These are phyloP conservation scores for Drosophila kikkawai DNA, from an alignment of 1,140 invertebrate genomes.

Conservation along the genomic window DNA sequence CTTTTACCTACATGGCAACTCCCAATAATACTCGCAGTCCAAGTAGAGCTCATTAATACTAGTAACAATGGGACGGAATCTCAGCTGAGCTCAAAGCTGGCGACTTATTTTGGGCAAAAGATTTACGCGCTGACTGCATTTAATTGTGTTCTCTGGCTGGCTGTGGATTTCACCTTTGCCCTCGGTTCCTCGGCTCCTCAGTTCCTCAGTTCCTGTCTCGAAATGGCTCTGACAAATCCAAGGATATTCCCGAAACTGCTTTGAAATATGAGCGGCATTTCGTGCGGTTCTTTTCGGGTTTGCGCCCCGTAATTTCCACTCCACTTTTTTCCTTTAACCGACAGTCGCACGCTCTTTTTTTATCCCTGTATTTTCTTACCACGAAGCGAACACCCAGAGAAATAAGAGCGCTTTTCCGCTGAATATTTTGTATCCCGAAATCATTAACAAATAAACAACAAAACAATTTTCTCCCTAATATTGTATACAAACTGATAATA, in stretches of 20 bases:
- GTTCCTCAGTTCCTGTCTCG: slow-evolving; percentile 4
- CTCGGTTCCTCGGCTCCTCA: not conserved
- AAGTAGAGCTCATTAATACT: slow-evolving; percentile 5
- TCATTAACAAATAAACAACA: not conserved
- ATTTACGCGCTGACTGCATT: slow-evolving; percentile 50
- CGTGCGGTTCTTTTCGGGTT: slow-evolving; percentile 48
- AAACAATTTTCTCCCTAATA: not conserved
- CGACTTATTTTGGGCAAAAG: slow-evolving; percentile 33
- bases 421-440: not conserved
- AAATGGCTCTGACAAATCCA: slow-evolving; percentile 34
- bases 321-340: slow-evolving; percentile 1
- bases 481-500: not conserved
- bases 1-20: not conserved
- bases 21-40: not conserved
- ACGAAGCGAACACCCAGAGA: slow-evolving; percentile 30
- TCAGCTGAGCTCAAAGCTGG: slow-evolving; percentile 6
- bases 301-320: slow-evolving; percentile 5
- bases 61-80: slow-evolving; percentile 17
- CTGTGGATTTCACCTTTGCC: not conserved
- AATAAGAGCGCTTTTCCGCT: not conserved
- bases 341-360: slow-evolving; percentile 39
- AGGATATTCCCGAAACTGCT: slow-evolving; percentile 56
- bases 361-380: slow-evolving; percentile 39
- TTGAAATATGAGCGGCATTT: slow-evolving; percentile 73
- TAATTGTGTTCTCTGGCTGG: slow-evolving; percentile 29